These are phyloP conservation scores for Biston betularia DNA, from an alignment of 2,888 invertebrate genomes.

Conservation along the genomic window DNA sequence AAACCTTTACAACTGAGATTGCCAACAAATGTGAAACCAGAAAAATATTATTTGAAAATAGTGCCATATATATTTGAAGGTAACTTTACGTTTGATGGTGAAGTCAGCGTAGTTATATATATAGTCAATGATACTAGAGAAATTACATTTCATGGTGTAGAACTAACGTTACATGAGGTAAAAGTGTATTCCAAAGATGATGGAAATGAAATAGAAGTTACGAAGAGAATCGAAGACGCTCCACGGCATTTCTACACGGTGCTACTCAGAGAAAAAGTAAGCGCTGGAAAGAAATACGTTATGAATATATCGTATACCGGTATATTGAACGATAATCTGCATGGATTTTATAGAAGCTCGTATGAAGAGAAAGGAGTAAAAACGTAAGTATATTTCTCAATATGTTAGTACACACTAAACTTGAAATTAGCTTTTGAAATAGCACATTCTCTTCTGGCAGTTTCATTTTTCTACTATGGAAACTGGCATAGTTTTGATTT, in stretches of 20 bases:
- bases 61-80: conserved; percentile 90
- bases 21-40: conserved; percentile 89
- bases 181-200: conserved; percentile 80
- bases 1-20: conserved; percentile 87
- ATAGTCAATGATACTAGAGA: conserved; percentile 87
- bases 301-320: conserved; percentile 90
- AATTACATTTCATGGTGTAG: conserved; percentile 91
- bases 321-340: conserved; percentile 90
- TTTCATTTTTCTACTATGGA: no score
- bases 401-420: not conserved
- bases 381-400: conserved; percentile 82
- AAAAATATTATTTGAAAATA: conserved; percentile 89
- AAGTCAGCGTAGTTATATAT: conserved; percentile 87
- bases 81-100: conserved; percentile 93
- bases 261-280: conserved; percentile 85
- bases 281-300: conserved; percentile 87
- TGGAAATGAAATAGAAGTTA: conserved; percentile 61
- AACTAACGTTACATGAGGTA: conserved; percentile 87
- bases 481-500: not conserved
- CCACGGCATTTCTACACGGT: conserved; percentile 90
- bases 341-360: conserved; percentile 94
- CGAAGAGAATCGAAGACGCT: conserved; percentile 83
- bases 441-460: no score
- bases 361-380: conserved; percentile 89
- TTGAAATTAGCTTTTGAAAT: not conserved